Conservation (phyloP, 2,888 invertebrate species). For the Polymixis lichenea region DNA sequence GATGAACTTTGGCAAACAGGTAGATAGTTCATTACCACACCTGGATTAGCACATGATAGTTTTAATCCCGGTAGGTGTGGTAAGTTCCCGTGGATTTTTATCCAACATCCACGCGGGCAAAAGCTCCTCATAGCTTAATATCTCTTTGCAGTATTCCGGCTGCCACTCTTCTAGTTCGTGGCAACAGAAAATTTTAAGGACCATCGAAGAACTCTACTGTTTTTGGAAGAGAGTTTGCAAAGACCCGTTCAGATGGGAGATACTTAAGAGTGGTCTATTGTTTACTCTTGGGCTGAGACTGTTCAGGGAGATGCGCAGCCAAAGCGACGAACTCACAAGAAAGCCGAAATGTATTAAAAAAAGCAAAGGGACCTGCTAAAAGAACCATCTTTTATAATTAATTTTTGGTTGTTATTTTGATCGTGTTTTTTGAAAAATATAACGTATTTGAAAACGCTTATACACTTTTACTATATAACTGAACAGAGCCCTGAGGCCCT, state of each 20-base stretch:
- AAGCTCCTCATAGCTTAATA: background rate
- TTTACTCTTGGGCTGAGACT: constrained; percentile 43
- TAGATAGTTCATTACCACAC: too few species aligned
- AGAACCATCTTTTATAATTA: background rate
- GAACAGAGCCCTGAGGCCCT: too few species aligned
- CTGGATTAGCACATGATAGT: too few species aligned
- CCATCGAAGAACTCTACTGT: constrained; percentile 7
- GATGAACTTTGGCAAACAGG: too few species aligned
- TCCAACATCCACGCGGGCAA: background rate
- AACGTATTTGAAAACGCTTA: constrained; percentile 9
- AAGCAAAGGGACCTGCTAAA: background rate
- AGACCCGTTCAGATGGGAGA: constrained; percentile 43
- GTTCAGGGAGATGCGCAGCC: constrained; percentile 25
- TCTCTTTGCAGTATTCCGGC: constrained; percentile 28
- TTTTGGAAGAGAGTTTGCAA: constrained; percentile 36
- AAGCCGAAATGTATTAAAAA: background rate
- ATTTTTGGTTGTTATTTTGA: constrained; percentile 6
- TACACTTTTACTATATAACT: background rate
- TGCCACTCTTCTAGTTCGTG: background rate
- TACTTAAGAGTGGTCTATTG: constrained; percentile 49
- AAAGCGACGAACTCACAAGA: background rate
- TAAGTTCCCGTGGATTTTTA: too few species aligned
- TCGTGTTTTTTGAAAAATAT: background rate
- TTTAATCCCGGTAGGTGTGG: too few species aligned
- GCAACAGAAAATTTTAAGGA: background rate